Percentiles rank a stretch among this genome's conserved stretches.
Evolutionary conservation across 2,797 vertebrate species (phyloP).

Genomic region (Lepus oiostolus): DNA sequence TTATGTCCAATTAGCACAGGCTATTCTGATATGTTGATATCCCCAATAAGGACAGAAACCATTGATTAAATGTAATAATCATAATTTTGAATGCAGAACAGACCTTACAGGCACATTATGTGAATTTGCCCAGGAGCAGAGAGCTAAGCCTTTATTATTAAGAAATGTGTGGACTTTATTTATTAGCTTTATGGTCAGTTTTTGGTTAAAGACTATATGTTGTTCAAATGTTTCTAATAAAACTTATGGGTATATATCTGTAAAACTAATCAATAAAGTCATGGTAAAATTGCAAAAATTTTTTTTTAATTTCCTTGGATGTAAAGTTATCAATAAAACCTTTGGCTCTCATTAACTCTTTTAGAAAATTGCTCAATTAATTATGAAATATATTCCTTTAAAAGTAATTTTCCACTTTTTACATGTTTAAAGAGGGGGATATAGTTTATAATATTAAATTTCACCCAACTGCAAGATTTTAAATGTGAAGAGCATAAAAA

Average conservation of each 20-base stretch:
- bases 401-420: conserved; percentile 4
- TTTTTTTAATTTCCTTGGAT: neutral
- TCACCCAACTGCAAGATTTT: neutral
- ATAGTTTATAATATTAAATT: neutral
- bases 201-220: conserved; percentile 57
- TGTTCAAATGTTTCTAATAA: conserved; percentile 37
- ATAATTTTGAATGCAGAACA: conserved; percentile 76
- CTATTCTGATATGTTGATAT: conserved; percentile 68
- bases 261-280: neutral
- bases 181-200: conserved; percentile 61
- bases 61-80: conserved; percentile 82
- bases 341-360: neutral
- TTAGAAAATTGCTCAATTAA: conserved; percentile 42
- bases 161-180: conserved; percentile 49
- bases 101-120: conserved; percentile 70
- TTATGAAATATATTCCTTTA: conserved; percentile 27
- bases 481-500: neutral
- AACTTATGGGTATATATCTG: neutral
- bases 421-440: neutral
- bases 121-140: conserved; percentile 67
- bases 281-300: neutral
- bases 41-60: conserved; percentile 58
- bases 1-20: conserved; percentile 75
- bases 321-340: neutral
- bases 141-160: conserved; percentile 71